Percentiles rank a stretch among this genome's conserved stretches.
Evolutionary conservation across 2,113 vertebrate genomes (phyloP).

Genomic region (Nicator chloris): DNA sequence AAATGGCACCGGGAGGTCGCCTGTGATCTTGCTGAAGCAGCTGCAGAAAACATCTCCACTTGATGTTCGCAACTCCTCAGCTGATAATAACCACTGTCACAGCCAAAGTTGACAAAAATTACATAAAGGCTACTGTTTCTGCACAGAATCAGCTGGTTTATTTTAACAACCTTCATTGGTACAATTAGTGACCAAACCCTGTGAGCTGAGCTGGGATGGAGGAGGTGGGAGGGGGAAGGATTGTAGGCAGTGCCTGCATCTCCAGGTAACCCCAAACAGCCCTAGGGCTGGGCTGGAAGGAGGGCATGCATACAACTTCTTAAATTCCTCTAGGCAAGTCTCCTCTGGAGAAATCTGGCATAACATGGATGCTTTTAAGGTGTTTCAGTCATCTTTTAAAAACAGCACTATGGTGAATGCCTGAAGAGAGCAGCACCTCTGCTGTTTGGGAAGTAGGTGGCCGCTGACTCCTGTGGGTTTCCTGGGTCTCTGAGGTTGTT

Average conservation of each 20-base stretch:
- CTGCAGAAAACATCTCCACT: background rate
- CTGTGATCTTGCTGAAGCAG: background rate
- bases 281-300: background rate
- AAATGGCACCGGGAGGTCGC: background rate
- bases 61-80: background rate
- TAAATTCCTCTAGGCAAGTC: background rate
- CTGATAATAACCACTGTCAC: background rate
- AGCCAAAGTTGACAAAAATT: background rate
- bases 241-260: background rate
- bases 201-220: background rate
- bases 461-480: background rate
- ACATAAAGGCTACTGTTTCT: background rate
- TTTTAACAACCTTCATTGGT: background rate
- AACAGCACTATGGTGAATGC: background rate
- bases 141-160: background rate
- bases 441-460: background rate
- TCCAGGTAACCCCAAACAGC: background rate
- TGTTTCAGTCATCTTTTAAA: background rate
- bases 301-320: background rate
- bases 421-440: background rate
- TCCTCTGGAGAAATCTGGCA: background rate
- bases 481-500: background rate
- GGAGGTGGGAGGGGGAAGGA: background rate
- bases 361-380: background rate
- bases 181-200: fast-evolving